phyloP scores from a whole-genome alignment of 1,140 invertebrate genomes.

The Pseudomyrmex sp. region DNA sequence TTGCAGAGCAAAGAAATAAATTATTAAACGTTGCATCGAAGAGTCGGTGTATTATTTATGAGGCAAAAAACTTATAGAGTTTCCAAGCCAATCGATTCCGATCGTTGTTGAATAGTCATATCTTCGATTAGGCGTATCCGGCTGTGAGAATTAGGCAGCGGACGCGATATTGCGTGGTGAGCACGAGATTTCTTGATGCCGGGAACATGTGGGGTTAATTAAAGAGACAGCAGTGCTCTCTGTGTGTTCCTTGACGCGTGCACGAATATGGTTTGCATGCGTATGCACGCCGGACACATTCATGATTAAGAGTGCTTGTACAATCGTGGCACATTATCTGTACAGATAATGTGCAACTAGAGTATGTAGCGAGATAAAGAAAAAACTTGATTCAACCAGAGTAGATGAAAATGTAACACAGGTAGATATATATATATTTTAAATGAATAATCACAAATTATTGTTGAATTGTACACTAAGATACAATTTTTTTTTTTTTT shows the following conservation, averaged over 20 bases:
- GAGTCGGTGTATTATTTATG: conserved; percentile 51
- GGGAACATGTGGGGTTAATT: conserved; percentile 79
- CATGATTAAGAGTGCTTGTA: background rate
- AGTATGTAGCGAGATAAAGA: background rate
- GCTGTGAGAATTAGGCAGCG: conserved; percentile 59
- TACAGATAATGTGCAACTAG: background rate
- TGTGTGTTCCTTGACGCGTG: conserved; percentile 61
- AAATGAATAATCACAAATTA: background rate
- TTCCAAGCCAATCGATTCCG: conserved; percentile 53
- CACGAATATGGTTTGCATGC: conserved; percentile 48
- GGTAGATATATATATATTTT: too few species aligned
- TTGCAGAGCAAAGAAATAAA: conserved; percentile 56
- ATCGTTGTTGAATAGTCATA: conserved; percentile 39
- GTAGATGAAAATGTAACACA: too few species aligned
- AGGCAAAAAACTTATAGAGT: conserved; percentile 21
- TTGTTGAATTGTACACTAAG: background rate
- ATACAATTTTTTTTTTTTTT: background rate
- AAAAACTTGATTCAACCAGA: background rate
- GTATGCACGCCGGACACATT: conserved; percentile 10
- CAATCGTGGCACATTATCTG: background rate
- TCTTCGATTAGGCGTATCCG: conserved; percentile 44
- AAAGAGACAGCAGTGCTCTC: conserved; percentile 76
- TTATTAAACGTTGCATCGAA: conserved; percentile 54
- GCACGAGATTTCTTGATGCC: conserved; percentile 61
- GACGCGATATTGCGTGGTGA: conserved; percentile 71